These are phyloP conservation scores for Entomyzon cyanotis DNA, from an alignment of 2,113 vertebrate species.

Conservation along the genomic window DNA sequence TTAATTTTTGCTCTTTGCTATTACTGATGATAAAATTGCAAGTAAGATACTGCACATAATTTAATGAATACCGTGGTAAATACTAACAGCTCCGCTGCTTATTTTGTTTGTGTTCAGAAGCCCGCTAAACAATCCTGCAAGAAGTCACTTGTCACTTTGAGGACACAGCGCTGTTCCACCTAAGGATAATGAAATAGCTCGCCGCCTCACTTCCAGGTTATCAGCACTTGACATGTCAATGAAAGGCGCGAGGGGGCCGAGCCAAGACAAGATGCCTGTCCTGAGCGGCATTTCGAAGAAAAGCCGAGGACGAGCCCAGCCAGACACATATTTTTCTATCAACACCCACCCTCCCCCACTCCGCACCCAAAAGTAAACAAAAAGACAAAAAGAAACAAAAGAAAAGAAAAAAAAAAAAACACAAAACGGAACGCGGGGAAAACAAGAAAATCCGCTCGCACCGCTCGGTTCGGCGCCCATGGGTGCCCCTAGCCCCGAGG, in stretches of 20 bases:
- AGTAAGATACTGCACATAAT: not conserved
- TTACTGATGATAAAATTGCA: not conserved
- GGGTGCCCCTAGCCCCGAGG: too few species aligned
- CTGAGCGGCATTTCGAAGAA: conserved; percentile 31
- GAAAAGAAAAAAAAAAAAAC: too few species aligned
- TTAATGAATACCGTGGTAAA: not conserved
- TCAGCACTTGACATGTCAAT: conserved; percentile 42
- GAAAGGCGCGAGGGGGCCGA: conserved; percentile 38
- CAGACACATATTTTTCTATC: not conserved
- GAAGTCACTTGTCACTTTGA: conserved; percentile 34
- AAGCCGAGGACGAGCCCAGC: not conserved
- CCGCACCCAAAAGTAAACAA: not conserved
- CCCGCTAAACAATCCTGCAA: not conserved
- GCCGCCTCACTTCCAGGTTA: conserved; percentile 37
- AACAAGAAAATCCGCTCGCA: not conserved
- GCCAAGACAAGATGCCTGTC: not conserved
- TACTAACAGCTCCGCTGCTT: not conserved
- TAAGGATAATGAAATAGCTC: conserved; percentile 59
- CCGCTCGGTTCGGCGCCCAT: too few species aligned
- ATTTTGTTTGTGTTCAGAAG: not conserved
- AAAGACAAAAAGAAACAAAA: not conserved
- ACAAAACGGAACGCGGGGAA: not conserved
- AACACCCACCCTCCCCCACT: not conserved
- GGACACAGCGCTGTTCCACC: conserved; percentile 7
- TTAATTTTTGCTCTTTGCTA: not conserved